Percentiles rank a stretch among this genome's conserved stretches.
phyloP scores from a whole-genome alignment of 2,888 invertebrate genomes.

The Diplazon laetatorius region DNA sequence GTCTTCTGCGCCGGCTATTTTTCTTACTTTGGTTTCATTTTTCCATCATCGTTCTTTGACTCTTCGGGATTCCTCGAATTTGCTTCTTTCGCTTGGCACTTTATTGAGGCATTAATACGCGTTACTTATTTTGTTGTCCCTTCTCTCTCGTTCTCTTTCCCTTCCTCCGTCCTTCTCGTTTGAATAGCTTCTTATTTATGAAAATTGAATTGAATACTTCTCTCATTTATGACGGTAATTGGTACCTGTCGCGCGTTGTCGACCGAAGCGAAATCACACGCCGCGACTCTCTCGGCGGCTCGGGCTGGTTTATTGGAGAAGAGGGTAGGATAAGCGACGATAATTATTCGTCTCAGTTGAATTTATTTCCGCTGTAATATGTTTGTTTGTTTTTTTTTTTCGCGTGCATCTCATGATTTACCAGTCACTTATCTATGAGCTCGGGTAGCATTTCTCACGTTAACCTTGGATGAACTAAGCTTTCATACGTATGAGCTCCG shows the following conservation, averaged over 20 bases:
- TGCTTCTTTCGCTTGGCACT: too few relatives aligned
- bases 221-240: constrained; percentile 80
- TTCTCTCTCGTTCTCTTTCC: constrained; percentile 11
- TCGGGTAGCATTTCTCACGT: not conserved
- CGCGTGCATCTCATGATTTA: constrained; percentile 27
- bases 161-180: constrained; percentile 62
- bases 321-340: constrained; percentile 66
- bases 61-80: constrained; percentile 30
- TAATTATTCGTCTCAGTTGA: constrained; percentile 78
- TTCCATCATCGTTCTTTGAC: too few relatives aligned
- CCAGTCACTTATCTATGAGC: constrained; percentile 18
- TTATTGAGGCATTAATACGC: too few relatives aligned
- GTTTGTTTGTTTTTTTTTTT: not conserved
- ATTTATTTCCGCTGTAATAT: constrained; percentile 71
- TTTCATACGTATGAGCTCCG: not conserved
- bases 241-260: constrained; percentile 76
- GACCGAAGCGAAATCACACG: not conserved
- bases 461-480: not conserved
- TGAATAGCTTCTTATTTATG: constrained; percentile 79
- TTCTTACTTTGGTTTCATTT: too few relatives aligned
- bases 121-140: too few relatives aligned
- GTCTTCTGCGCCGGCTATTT: too few relatives aligned
- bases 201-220: constrained; percentile 80
- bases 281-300: not conserved
- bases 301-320: constrained; percentile 16